Evolutionary conservation across 2,797 vertebrate species (phyloP), one percentile per base, ranked within the genome.

Genomic region (Poecilia velifera): DNA sequence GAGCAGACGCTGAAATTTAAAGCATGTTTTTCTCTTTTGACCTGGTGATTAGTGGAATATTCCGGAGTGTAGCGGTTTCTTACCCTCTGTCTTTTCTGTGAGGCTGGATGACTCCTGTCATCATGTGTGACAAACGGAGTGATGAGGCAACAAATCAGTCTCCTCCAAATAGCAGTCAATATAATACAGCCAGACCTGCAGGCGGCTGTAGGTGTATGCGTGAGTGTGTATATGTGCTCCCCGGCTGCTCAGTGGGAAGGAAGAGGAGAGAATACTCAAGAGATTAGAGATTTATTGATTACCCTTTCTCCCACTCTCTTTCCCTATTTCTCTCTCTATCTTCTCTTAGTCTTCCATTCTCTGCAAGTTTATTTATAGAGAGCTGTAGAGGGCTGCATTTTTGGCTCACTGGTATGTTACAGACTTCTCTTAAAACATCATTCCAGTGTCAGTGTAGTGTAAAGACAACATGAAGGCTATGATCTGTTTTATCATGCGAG

Each of bases 201-300:
- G 90, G 90, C 86, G 39, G 82, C 87, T 81, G 57, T 46, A 86
- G 80, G 76, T 84, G 83, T 78, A 84, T 87, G 82, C 73, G 43
- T 73, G 59, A 76, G 64, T 82, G 47, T 85, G 79, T 79, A 22
- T 70, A 70, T 82, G 85, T 86, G 84, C 73, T 90, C 82, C 76
- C 79, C 66, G 25, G 47, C 72, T 87, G 84, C 72, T 77, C 73
- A 76, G 78, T 84, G 71, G 57, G 82, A 83, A 82, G 39, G 82
- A 75, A 62, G 81, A 85, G 78, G 80, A 90, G 88, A 88, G 89
- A 92, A 94, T 83, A 81, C 84, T 83, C 89, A 68, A 82, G 86
- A 90, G 90, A 91, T 94, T 91, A 91, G 84, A 91, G 89, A 92
- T 88, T 31, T 91, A 95, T 95, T 93, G 94, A 95, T 94, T 89